phyloP scores from a whole-genome alignment of 2,888 invertebrate genomes.

The Chymomyza procnemis region DNA sequence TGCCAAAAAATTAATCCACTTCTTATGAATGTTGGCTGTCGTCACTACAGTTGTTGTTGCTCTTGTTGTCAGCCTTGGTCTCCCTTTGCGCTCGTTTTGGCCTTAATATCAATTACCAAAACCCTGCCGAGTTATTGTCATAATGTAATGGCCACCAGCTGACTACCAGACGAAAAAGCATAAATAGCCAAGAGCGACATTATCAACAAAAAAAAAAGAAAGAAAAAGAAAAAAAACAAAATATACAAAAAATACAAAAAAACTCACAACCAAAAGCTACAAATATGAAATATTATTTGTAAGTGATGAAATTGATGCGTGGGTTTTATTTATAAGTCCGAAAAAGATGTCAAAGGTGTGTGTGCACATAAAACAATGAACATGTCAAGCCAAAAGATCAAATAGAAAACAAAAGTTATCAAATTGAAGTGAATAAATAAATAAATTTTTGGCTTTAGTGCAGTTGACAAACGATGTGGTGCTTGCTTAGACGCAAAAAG shows the following conservation, averaged over 20 bases:
- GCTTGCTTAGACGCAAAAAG: not conserved
- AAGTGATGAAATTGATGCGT: not conserved
- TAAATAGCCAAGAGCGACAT: slow-evolving; percentile 23
- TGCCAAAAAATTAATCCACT: slow-evolving; percentile 40
- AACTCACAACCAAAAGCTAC: not conserved
- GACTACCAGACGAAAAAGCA: slow-evolving; percentile 12
- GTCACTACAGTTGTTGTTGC: not conserved
- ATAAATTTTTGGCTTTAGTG: not conserved
- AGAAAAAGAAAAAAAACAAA: too few species aligned
- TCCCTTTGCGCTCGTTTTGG: slow-evolving; percentile 49
- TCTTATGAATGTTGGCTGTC: slow-evolving; percentile 12
- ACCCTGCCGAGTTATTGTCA: slow-evolving; percentile 41
- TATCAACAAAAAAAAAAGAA: not conserved
- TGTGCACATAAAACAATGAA: not conserved
- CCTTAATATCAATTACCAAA: slow-evolving; percentile 60
- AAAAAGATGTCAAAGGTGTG: not conserved
- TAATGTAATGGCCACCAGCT: slow-evolving; percentile 33
- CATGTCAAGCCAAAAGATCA: not conserved
- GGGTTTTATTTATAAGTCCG: not conserved
- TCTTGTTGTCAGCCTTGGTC: not conserved
- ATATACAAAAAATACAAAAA: not conserved
- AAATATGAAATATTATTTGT: not conserved
- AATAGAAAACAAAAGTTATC: not conserved
- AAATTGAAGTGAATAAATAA: not conserved
- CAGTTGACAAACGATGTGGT: not conserved